Base-by-base conservation (phyloP, 2,797 vertebrate genomes). In the Macroramphosus scolopax region DNA sequence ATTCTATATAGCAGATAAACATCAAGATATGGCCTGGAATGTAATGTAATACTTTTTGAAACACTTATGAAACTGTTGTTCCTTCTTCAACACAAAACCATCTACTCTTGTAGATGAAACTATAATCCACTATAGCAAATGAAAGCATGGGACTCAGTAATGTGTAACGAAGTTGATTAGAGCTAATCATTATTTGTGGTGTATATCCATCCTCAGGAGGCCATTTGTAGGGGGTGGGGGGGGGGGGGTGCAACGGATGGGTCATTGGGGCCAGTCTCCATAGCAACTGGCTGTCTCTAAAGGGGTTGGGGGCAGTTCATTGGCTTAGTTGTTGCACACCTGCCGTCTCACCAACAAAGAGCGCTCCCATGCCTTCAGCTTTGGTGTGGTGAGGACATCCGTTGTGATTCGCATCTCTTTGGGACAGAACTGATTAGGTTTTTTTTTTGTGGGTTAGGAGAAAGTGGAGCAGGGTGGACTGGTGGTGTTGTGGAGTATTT, bases 271-370 rank as follows among this genome's bases (percentile, higher is more conserved):
- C 68, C 56, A 35, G 84, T 88, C 68, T 71, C 86, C 83, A 87
- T 89, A 81, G 84, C 69, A 86, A 89, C 87, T 70, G 81, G 77
- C 75, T 43, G 74, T 78, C 75, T 78, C 63, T 48, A 50, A 70
- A 61, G 36, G 71, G 81, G 76, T 50, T 64, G 74, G 72, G 83
- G 76, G 61, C 66, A 71, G 74, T 51, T 51, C 65, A 56, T 78
- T 78, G 77, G 81, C 73, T 65, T 68, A 64, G 70, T 72, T 63
- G 71, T 68, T 59, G 73, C 82, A 81, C 83, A 87, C 85, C 86
- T 88, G 84, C 83, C 71, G 72, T 85, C 83, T 78, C 45, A 13
- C 42, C 45, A 68, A 84, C 78, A 89, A 85, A 82, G 76, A 72
- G 50, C 20, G 6, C 48, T 38, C 20, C 33, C 6, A 9, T 46